A percentile compares a stretch with the other conserved stretches of the same genome.
These are phyloP conservation scores for Meteorus cinctellus DNA, from an alignment of 2,888 invertebrate species.

Conservation along the genomic window DNA sequence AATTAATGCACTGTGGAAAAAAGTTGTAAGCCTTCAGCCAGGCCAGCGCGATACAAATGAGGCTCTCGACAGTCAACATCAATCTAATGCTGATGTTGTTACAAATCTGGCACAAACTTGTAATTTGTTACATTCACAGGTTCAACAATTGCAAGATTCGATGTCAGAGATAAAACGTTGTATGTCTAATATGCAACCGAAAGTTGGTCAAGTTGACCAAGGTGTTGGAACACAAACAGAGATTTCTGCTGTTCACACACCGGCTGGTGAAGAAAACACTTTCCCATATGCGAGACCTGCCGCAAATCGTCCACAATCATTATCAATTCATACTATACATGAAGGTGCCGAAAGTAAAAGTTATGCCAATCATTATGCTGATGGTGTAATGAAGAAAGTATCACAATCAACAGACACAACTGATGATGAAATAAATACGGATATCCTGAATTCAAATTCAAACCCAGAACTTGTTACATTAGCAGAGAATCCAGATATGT, in stretches of 20 bases:
- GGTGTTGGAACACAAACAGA: conserved; percentile 86
- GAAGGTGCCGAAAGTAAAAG: conserved; percentile 66
- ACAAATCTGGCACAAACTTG: conserved; percentile 86
- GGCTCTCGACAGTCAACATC: conserved; percentile 62
- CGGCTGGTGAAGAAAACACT: conserved; percentile 73
- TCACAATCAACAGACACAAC: conserved; percentile 69
- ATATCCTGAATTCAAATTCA: conserved; percentile 68
- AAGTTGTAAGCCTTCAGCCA: conserved; percentile 82
- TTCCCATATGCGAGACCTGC: conserved; percentile 72
- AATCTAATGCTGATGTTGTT: conserved; percentile 78
- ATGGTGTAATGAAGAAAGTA: conserved; percentile 64
- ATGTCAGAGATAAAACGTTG: conserved; percentile 86
- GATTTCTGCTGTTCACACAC: conserved; percentile 85
- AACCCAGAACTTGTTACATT: conserved; percentile 63
- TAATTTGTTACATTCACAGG: conserved; percentile 83
- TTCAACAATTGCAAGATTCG: conserved; percentile 85
- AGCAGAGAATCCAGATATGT: conserved; percentile 63
- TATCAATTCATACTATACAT: conserved; percentile 69
- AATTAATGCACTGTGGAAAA: conserved; percentile 92
- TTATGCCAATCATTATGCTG: conserved; percentile 61
- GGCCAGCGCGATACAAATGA: conserved; percentile 60
- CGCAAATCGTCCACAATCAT: conserved; percentile 63
- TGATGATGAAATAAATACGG: conserved; percentile 69
- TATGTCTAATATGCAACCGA: conserved; percentile 74
- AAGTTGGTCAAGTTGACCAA: conserved; percentile 66